phyloP scores from a whole-genome alignment of 2,888 invertebrate species.

The Augiades crinisus region DNA sequence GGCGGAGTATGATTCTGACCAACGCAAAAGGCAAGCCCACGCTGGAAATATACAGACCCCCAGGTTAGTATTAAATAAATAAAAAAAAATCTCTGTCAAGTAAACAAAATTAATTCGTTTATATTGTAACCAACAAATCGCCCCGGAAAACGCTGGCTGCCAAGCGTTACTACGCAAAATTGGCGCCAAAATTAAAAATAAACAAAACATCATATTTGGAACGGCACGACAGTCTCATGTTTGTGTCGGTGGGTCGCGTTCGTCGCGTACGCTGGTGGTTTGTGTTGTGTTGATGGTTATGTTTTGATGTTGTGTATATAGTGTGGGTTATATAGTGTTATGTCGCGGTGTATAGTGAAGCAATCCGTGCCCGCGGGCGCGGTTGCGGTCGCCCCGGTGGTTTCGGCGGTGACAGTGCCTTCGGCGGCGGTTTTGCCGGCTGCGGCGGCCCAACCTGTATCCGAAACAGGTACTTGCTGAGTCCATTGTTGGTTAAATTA shows the following conservation, averaged over 20 bases:
- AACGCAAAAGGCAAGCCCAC: conserved; percentile 88
- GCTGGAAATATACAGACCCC: conserved; percentile 94
- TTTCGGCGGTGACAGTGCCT: conserved; percentile 37
- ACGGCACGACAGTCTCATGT: conserved; percentile 74
- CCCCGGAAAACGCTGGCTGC: conserved; percentile 47
- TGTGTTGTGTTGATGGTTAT: conserved; percentile 32
- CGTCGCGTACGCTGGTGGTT: conserved; percentile 48
- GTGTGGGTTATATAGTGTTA: conserved; percentile 42
- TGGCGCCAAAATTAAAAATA: conserved; percentile 80
- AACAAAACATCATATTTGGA: conserved; percentile 77
- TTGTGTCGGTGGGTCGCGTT: conserved; percentile 57
- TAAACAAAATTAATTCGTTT: conserved; percentile 6
- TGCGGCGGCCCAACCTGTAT: conserved; percentile 31
- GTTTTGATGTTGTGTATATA: conserved; percentile 12
- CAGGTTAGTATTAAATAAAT: conserved; percentile 82
- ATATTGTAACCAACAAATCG: conserved; percentile 23
- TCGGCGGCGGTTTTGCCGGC: conserved; percentile 35
- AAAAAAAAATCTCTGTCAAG: neutral
- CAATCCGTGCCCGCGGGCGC: conserved; percentile 52
- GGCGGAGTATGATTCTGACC: conserved; percentile 87
- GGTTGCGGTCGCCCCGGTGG: conserved; percentile 41
- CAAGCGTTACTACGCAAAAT: conserved; percentile 57
- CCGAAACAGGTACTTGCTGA: conserved; percentile 15
- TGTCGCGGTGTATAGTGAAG: conserved; percentile 77
- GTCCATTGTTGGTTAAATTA: too few species aligned